phyloP scores from a whole-genome alignment of 2,888 invertebrate species.

The Erebia epiphron region DNA sequence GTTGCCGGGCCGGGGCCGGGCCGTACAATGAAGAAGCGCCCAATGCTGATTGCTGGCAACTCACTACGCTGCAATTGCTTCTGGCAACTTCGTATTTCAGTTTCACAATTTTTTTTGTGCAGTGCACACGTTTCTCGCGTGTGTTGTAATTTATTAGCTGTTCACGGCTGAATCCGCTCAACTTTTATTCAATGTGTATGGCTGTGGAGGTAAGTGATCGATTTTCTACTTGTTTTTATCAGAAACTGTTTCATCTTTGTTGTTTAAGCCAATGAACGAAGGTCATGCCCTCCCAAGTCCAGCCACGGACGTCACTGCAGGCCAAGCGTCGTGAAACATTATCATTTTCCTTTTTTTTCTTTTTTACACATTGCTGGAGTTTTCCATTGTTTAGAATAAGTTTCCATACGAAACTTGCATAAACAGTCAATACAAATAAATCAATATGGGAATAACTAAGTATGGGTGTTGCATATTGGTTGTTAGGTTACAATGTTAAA shows the following conservation, averaged over 20 bases:
- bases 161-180: slow-evolving; percentile 84
- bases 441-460: slow-evolving; percentile 3
- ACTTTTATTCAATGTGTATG: slow-evolving; percentile 91
- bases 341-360: slow-evolving; percentile 50
- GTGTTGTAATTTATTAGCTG: slow-evolving; percentile 78
- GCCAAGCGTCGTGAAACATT: slow-evolving; percentile 57
- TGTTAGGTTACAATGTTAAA: slow-evolving; percentile 5
- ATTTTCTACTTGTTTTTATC: slow-evolving; percentile 35
- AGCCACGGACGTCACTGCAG: slow-evolving; percentile 61
- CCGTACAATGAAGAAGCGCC: no score
- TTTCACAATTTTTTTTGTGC: slow-evolving; percentile 70
- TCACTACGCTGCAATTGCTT: background rate
- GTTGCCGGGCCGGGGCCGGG: no score
- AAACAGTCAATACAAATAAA: background rate
- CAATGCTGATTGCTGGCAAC: slow-evolving; percentile 5
- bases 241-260: background rate
- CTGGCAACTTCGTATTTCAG: slow-evolving; percentile 57
- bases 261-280: slow-evolving; percentile 43
- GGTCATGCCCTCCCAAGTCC: slow-evolving; percentile 63
- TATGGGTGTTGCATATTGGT: background rate
- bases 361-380: slow-evolving; percentile 33
- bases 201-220: slow-evolving; percentile 89
- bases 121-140: slow-evolving; percentile 77
- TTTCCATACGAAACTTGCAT: background rate
- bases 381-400: slow-evolving; percentile 21